These are phyloP conservation scores for Agriopis aurantiaria DNA, from an alignment of 2,888 invertebrate genomes.

Conservation along the genomic window DNA sequence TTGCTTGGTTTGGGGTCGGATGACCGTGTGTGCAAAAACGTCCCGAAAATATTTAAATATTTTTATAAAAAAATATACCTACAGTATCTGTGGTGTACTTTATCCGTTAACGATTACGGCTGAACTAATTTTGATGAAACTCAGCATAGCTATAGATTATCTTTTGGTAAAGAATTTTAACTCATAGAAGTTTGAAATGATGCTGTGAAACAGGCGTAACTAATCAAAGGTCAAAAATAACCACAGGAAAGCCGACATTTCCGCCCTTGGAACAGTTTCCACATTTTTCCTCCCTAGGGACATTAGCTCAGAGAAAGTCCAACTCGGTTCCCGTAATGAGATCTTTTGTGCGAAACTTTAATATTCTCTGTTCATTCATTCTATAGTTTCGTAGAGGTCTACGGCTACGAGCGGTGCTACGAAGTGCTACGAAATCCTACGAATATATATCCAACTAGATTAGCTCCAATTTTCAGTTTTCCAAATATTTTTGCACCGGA, in stretches of 20 bases:
- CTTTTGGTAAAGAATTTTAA: too few species aligned
- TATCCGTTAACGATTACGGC: background rate
- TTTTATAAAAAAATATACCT: too few species aligned
- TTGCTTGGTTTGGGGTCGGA: too few species aligned
- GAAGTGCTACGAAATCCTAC: constrained; percentile 23
- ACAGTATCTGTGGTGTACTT: too few species aligned
- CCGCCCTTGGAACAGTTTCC: constrained; percentile 5
- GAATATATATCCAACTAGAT: background rate
- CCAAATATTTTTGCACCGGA: too few species aligned
- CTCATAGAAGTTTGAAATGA: too few species aligned
- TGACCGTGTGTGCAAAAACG: too few species aligned
- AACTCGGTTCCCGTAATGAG: constrained; percentile 55
- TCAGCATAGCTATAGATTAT: background rate
- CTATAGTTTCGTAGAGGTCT: constrained; percentile 5
- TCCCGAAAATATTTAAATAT: too few species aligned
- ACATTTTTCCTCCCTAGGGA: constrained; percentile 8
- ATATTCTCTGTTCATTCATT: constrained; percentile 22
- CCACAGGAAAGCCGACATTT: constrained; percentile 8
- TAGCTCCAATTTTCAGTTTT: background rate
- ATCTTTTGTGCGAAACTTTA: constrained; percentile 54
- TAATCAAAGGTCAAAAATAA: background rate
- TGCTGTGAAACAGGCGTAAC: too few species aligned
- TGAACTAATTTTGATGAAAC: background rate
- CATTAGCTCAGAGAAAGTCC: constrained; percentile 16
- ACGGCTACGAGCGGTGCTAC: constrained; percentile 7